Conservation (phyloP, 2,888 invertebrate genomes). For the Laspeyria flexula region DNA sequence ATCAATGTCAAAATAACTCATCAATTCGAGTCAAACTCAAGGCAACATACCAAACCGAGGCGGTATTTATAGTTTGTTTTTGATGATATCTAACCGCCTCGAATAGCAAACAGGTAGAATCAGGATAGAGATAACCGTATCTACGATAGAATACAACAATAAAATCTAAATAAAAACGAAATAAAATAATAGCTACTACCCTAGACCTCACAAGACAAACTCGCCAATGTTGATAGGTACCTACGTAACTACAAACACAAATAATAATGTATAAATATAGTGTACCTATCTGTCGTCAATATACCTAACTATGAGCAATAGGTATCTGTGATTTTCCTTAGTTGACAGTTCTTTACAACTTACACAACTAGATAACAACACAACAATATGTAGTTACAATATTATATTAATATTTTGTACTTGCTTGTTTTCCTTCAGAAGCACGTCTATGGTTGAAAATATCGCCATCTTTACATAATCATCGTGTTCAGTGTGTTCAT, state of each 20-base stretch:
- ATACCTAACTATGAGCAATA: constrained; percentile 1
- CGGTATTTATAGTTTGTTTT: constrained; percentile 19
- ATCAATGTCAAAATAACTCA: constrained; percentile 43
- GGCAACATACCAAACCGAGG: constrained; percentile 22
- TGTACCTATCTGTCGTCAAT: neutral
- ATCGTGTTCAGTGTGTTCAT: too few relatives aligned
- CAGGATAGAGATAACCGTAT: neutral
- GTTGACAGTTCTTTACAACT: constrained; percentile 24
- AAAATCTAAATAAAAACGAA: neutral
- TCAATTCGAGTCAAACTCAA: constrained; percentile 34
- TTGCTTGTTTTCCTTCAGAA: neutral
- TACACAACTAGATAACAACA: constrained; percentile 28
- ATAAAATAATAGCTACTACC: too few relatives aligned
- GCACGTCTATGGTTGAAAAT: too few relatives aligned
- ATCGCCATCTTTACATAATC: too few relatives aligned
- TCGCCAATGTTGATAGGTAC: too few relatives aligned
- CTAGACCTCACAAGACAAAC: too few relatives aligned
- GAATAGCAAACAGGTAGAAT: neutral
- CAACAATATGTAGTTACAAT: neutral
- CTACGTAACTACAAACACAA: too few relatives aligned
- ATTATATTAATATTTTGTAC: neutral
- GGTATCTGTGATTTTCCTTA: constrained; percentile 34
- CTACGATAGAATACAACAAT: neutral
- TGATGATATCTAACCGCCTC: neutral
- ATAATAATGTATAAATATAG: neutral